phyloP scores from a whole-genome alignment of 1,140 invertebrate genomes.

The Heliconius nattereri region DNA sequence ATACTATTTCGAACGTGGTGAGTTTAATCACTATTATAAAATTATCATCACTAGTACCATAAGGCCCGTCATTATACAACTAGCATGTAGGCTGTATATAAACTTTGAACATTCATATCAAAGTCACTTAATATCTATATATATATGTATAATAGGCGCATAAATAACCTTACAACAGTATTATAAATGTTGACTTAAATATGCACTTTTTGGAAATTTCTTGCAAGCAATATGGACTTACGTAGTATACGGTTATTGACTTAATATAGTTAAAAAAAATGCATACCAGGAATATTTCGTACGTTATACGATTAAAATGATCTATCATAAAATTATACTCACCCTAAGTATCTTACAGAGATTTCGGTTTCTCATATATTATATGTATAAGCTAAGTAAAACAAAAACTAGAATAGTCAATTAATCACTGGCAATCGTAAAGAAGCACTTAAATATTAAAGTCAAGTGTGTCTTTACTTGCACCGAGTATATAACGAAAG shows the following conservation, averaged over 20 bases:
- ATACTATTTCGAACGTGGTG: conserved; percentile 71
- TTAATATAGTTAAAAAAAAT: conserved; percentile 37
- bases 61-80: conserved; percentile 49
- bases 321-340: conserved; percentile 15
- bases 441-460: conserved; percentile 52
- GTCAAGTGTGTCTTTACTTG: conserved; percentile 57
- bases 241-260: conserved; percentile 19
- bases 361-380: conserved; percentile 7
- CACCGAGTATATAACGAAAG: conserved; percentile 12
- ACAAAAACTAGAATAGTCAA: conserved; percentile 2
- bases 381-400: conserved; percentile 3
- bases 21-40: conserved; percentile 63
- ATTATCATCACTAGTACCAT: conserved; percentile 44
- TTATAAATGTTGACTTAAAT: conserved; percentile 28
- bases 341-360: conserved; percentile 18
- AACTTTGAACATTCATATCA: conserved; percentile 42
- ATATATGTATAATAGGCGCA: conserved; percentile 31
- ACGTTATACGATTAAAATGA: conserved; percentile 21
- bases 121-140: conserved; percentile 28
- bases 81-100: conserved; percentile 44
- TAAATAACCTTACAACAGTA: conserved; percentile 21
- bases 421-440: conserved; percentile 37
- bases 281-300: conserved; percentile 41
- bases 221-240: conserved; percentile 26
- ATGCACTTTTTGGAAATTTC: conserved; percentile 20